Conservation (phyloP, 1,140 invertebrate species). For the Solenopsis fugax region DNA sequence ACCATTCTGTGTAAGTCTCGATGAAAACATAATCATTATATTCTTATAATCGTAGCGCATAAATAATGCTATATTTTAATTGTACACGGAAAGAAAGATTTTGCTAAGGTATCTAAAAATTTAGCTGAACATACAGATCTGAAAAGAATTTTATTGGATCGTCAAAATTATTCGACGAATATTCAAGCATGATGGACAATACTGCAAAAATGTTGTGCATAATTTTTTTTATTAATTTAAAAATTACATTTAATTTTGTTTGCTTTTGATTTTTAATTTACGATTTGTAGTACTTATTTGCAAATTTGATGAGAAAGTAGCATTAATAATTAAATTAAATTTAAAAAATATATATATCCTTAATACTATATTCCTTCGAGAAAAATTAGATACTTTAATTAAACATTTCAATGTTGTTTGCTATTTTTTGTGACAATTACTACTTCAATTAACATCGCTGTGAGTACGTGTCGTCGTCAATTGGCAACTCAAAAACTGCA, state of each 20-base stretch:
- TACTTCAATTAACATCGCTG: background rate
- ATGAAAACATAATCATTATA: background rate
- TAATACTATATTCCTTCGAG: background rate
- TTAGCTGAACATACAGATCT: too few species aligned
- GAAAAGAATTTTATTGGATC: too few species aligned
- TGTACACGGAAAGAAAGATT: too few species aligned
- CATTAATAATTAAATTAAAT: too few species aligned
- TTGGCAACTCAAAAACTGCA: background rate
- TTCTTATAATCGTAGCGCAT: background rate
- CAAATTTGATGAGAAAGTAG: too few species aligned
- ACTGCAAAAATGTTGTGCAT: too few species aligned
- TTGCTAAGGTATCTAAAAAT: too few species aligned
- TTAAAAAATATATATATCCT: background rate
- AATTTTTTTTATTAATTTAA: too few species aligned
- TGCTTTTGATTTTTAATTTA: background rate
- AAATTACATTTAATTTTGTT: background rate
- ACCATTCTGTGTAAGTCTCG: background rate
- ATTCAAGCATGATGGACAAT: too few species aligned
- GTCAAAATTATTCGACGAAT: too few species aligned
- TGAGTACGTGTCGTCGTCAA: background rate
- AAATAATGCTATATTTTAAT: background rate
- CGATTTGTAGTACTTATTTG: too few species aligned
- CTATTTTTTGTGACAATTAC: background rate
- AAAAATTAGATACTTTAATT: background rate
- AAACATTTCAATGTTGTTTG: background rate